Conservation (phyloP, 2,113 vertebrate genomes). For the Sialia sialis region DNA sequence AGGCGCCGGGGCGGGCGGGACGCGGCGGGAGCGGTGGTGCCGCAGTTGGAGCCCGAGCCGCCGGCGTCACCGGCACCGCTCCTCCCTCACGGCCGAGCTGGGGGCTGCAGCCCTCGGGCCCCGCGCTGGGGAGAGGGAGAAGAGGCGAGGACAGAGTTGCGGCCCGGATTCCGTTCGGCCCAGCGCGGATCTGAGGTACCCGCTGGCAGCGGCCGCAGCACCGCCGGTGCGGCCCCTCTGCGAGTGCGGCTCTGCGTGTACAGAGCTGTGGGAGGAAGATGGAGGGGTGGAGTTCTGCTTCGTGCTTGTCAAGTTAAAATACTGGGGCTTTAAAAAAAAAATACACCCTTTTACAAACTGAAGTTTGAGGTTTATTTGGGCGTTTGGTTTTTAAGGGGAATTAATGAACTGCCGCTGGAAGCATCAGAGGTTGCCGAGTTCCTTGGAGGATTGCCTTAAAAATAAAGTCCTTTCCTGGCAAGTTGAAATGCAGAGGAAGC, state of each 20-base stretch:
- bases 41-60: fast-evolving
- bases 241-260: fast-evolving
- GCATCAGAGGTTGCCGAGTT: fast-evolving
- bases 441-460: background rate
- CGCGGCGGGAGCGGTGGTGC: background rate
- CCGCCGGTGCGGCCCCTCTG: background rate
- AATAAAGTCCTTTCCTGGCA: background rate
- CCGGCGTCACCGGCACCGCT: fast-evolving
- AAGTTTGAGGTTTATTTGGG: fast-evolving
- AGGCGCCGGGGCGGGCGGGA: background rate
- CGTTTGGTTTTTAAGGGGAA: background rate
- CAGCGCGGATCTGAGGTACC: constrained; percentile 54
- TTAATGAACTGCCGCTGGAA: background rate
- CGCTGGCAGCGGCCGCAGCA: background rate
- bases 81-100: fast-evolving
- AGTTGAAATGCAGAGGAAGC: background rate
- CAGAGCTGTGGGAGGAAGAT: fast-evolving
- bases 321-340: background rate
- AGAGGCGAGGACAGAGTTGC: background rate
- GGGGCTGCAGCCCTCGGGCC: background rate
- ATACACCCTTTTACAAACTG: fast-evolving
- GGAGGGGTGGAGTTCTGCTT: fast-evolving
- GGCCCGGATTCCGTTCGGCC: background rate
- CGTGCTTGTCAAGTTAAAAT: background rate
- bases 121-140: background rate